Evolutionary conservation across 2,888 invertebrate species (phyloP).

Genomic region (Nomada flava): DNA sequence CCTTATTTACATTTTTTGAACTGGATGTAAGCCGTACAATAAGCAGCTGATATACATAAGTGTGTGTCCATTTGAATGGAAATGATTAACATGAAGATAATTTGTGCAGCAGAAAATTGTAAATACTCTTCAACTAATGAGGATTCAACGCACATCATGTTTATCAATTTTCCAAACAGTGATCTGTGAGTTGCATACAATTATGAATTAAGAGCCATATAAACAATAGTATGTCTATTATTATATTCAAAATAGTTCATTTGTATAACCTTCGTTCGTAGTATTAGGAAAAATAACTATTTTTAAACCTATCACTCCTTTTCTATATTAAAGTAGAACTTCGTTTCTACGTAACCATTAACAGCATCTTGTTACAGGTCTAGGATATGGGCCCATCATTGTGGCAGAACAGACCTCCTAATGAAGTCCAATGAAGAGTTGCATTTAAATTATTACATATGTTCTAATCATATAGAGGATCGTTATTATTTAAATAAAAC

Average conservation of each 20-base stretch:
- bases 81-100: constrained; percentile 60
- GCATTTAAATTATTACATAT: constrained; percentile 72
- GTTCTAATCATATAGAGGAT: constrained; percentile 74
- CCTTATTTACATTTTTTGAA: too few relatives aligned
- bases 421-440: constrained; percentile 70
- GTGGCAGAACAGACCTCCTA: constrained; percentile 71
- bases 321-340: neutral
- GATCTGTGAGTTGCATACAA: constrained; percentile 66
- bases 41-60: too few relatives aligned
- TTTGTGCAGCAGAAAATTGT: constrained; percentile 69
- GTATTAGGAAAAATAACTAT: neutral
- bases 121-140: constrained; percentile 71
- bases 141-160: constrained; percentile 68
- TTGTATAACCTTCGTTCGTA: neutral
- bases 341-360: constrained; percentile 1
- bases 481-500: constrained; percentile 69
- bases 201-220: constrained; percentile 10
- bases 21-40: too few relatives aligned
- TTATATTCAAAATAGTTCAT: neutral
- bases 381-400: constrained; percentile 71
- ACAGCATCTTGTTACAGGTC: constrained; percentile 56
- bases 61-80: too few relatives aligned
- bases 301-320: neutral
- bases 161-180: constrained; percentile 73
- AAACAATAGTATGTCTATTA: neutral